Conservation (phyloP, 2,888 invertebrate species). For the Drosophila stalkeri region DNA sequence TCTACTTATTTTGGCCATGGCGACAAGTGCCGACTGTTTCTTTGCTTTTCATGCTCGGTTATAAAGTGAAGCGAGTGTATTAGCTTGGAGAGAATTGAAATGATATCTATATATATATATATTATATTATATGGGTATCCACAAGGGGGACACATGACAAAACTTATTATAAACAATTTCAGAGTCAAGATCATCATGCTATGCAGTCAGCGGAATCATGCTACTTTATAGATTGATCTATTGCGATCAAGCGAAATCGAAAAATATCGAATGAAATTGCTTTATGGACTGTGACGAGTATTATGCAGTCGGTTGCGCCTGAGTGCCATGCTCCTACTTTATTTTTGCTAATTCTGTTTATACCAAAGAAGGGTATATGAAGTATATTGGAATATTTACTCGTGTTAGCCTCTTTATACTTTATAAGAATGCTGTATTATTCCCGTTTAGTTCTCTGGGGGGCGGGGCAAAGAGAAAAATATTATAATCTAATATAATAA, state of each 20-base stretch:
- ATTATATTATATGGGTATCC: too few relatives aligned
- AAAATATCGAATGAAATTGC: background rate
- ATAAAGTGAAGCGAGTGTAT: background rate
- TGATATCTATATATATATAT: background rate
- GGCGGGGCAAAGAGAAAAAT: too few relatives aligned
- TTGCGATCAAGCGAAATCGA: background rate
- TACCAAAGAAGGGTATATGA: too few relatives aligned
- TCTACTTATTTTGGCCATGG: conserved; percentile 27
- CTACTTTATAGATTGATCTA: background rate
- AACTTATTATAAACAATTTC: background rate
- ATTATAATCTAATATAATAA: too few relatives aligned
- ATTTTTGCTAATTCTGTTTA: too few relatives aligned
- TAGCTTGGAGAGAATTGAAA: background rate
- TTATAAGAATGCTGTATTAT: background rate
- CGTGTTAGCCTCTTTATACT: too few relatives aligned
- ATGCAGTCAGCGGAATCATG: background rate
- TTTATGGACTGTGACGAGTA: background rate
- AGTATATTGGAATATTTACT: too few relatives aligned
- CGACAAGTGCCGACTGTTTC: conserved; percentile 60
- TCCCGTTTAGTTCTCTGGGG: background rate
- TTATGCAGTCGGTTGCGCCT: background rate
- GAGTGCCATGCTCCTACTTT: background rate
- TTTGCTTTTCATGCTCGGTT: conserved; percentile 15
- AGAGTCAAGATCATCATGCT: background rate
- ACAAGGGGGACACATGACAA: too few relatives aligned